These are phyloP conservation scores for Apus apus DNA, from an alignment of 2,113 vertebrate species.

Conservation along the genomic window DNA sequence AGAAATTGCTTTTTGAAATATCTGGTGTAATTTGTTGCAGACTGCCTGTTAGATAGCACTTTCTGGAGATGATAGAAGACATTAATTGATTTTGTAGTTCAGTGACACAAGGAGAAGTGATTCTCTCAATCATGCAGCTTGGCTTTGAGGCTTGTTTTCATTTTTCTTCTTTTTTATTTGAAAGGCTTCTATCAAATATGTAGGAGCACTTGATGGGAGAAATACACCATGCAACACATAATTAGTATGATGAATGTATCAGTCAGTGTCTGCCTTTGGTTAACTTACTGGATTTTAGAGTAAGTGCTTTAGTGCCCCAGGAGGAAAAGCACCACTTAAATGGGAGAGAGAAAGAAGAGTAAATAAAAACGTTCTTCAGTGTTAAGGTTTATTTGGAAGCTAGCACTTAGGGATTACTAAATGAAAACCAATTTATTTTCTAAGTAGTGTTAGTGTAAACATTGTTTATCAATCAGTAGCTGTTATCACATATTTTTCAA, in stretches of 20 bases:
- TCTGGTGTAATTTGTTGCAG: conserved; percentile 58
- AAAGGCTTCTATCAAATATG: conserved; percentile 66
- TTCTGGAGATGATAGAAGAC: conserved; percentile 68
- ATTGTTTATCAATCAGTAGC: background rate
- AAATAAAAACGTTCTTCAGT: background rate
- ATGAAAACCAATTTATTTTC: background rate
- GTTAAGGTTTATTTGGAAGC: background rate
- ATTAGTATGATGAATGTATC: conserved; percentile 54
- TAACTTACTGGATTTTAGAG: background rate
- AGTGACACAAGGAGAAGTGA: conserved; percentile 65
- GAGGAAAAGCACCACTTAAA: background rate
- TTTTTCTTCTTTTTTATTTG: conserved; percentile 51
- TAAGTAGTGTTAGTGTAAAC: background rate
- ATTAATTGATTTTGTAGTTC: conserved; percentile 75
- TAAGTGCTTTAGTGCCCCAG: background rate
- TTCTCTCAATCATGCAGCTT: conserved; percentile 54
- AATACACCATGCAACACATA: conserved; percentile 35
- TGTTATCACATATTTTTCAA: rapidly evolving
- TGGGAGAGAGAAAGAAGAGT: background rate
- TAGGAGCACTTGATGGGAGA: conserved; percentile 43
- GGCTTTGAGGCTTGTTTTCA: conserved; percentile 39
- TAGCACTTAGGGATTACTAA: background rate
- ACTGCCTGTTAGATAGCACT: conserved; percentile 33
- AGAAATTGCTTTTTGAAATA: conserved; percentile 71
- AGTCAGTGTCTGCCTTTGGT: background rate